Evolutionary conservation across 2,113 vertebrate species (phyloP).

Genomic region (Peromyscus maniculatus): DNA sequence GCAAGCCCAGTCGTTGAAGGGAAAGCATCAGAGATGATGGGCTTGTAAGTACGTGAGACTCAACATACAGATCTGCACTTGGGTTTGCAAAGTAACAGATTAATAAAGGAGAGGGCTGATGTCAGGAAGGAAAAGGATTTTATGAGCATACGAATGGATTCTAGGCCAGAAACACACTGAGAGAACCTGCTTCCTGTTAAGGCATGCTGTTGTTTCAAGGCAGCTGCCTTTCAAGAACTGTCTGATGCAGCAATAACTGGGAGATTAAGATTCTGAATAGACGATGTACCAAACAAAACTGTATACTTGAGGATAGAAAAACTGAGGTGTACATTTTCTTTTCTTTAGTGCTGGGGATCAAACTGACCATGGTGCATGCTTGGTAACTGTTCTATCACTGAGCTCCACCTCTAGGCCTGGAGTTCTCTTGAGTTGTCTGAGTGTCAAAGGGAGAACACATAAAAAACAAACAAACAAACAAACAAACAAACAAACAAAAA

Average conservation of each 20-base stretch:
- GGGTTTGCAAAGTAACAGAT: neutral
- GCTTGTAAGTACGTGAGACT: neutral
- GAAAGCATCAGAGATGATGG: neutral
- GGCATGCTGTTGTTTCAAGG: neutral
- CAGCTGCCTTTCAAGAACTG: neutral
- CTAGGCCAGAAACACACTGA: neutral
- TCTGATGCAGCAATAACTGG: neutral
- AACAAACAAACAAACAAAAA: neutral
- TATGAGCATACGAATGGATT: neutral
- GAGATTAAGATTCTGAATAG: neutral
- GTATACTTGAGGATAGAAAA: neutral
- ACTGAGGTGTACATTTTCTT: neutral
- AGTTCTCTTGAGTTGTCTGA: neutral
- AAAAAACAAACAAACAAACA: neutral
- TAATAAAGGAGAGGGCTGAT: neutral
- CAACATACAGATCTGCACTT: neutral
- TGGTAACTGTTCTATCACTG: neutral
- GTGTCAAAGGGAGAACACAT: neutral
- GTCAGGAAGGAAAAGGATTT: neutral
- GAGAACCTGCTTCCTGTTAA: neutral
- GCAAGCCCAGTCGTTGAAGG: neutral
- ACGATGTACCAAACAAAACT: neutral
- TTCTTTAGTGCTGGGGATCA: neutral
- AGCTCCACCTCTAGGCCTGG: neutral
- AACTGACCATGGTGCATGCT: no score